Evolutionary conservation across 2,888 invertebrate species (phyloP).

Genomic region (Pyrrhosoma nymphula): DNA sequence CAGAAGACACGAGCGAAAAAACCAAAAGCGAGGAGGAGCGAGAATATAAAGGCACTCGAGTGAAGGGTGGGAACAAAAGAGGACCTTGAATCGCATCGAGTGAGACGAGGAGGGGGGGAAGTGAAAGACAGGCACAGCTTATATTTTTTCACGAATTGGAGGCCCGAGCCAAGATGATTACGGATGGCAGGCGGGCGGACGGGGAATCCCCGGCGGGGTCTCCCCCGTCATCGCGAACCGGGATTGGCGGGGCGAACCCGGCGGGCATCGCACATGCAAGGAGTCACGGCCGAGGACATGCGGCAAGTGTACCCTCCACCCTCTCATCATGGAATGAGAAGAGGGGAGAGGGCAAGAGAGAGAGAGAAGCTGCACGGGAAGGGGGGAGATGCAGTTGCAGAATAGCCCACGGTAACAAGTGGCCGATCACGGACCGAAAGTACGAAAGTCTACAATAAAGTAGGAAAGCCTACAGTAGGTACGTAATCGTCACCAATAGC

Average conservation of each 20-base stretch:
- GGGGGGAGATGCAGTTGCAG: not conserved
- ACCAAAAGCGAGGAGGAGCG: too few species aligned
- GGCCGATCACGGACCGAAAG: too few species aligned
- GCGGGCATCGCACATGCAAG: not conserved
- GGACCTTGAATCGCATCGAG: not conserved
- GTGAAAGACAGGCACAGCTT: not conserved
- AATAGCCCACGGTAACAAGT: too few species aligned
- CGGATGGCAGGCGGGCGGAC: not conserved
- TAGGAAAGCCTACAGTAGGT: too few species aligned
- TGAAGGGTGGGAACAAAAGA: not conserved
- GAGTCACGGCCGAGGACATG: slow-evolving; percentile 30
- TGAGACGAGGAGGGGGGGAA: not conserved
- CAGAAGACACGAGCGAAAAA: not conserved
- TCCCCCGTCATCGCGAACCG: not conserved
- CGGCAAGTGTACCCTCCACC: too few species aligned
- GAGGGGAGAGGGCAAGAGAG: not conserved
- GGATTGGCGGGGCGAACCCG: not conserved
- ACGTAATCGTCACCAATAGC: too few species aligned
- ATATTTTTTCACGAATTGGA: not conserved
- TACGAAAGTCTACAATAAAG: too few species aligned
- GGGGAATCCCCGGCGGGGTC: not conserved
- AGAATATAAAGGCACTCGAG: not conserved
- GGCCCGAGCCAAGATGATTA: not conserved
- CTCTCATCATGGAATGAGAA: too few species aligned
- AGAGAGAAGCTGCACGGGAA: not conserved